These are phyloP conservation scores for Pinna nobilis DNA, from an alignment of 1,140 invertebrate species.

Conservation along the genomic window DNA sequence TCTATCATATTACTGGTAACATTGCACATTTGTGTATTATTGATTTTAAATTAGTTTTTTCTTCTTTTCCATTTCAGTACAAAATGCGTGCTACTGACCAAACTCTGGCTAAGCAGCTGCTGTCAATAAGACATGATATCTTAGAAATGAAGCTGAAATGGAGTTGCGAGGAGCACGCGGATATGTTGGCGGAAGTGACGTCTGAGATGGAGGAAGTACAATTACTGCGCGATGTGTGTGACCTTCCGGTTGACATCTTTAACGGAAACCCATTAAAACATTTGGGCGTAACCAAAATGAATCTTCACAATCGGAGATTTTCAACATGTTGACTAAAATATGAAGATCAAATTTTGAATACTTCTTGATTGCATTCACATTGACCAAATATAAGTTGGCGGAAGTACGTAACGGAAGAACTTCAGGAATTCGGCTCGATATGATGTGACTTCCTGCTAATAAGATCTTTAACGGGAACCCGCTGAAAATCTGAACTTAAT, in stretches of 20 bases:
- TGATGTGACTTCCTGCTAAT: too few species aligned
- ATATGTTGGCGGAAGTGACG: conserved; percentile 56
- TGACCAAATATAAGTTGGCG: too few species aligned
- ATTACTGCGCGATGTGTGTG: conserved; percentile 55
- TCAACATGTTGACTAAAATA: conserved; percentile 54
- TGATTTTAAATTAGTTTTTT: too few species aligned
- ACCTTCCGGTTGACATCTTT: conserved; percentile 40
- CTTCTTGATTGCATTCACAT: too few species aligned
- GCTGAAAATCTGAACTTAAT: too few species aligned
- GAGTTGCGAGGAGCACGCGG: conserved; percentile 56
- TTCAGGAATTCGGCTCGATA: too few species aligned
- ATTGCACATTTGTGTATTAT: too few species aligned
- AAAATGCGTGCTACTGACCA: conserved; percentile 59
- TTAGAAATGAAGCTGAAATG: conserved; percentile 55
- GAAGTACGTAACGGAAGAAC: too few species aligned
- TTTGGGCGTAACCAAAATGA: conserved; percentile 59
- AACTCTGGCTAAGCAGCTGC: conserved; percentile 50
- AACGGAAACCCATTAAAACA: conserved; percentile 49
- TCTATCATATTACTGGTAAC: too few species aligned
- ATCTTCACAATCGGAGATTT: conserved; percentile 55
- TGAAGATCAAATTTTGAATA: too few species aligned
- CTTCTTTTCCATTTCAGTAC: conserved; percentile 38
- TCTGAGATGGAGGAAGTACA: conserved; percentile 52
- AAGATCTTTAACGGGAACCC: too few species aligned
- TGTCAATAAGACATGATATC: conserved; percentile 55